Evolutionary conservation across 2,113 vertebrate species (phyloP), one percentile per base, ranked within the genome.

Genomic region (Arothron firmamentum): DNA sequence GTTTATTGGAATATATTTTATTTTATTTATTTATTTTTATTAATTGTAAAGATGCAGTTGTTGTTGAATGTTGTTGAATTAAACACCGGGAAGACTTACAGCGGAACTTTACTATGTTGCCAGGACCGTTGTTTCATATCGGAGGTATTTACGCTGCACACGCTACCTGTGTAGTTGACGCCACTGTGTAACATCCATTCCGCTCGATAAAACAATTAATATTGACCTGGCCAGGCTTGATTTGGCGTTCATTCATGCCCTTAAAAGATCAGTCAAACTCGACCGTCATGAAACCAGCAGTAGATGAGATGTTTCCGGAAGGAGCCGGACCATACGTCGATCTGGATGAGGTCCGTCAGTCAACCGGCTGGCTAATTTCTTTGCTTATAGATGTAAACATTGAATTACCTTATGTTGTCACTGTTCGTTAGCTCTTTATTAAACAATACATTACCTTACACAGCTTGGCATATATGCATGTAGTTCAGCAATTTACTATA

Each of bases 231-330:
- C 12, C 0, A 4, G 34, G 8, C 0, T 7, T 5, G 21, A 5
- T 59, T 41, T 10, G n/a, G n/a, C n/a, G 10, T 61, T 72, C 10
- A 72, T 55, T 60, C 50, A 79, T 83, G 83, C 75, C 73, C 17
- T 68, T 81, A 7, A 85, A 83, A 31, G 83, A 81, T 38, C 72
- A 68, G 16, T 79, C 62, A 5, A 81, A 83, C 59, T 79, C 73
- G 4, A 68, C 71, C 11, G 52, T 21, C 3, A 95, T 95, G 95
- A 96, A 96, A 84, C 94, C 94, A 15, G 94, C 95, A 0, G 94
- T 95, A 65, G 94, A 96, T 0, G 95, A 96, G 83, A 97, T 97
- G 95, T 96, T 97, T 19, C 94, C 94, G 0, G 94, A 96, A 74
- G 94, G 94, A 1, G 93, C 93, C 0, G 93, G 94, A 0, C 94